Evolutionary conservation across 2,113 vertebrate genomes (phyloP).

Genomic region (Tauraco erythrolophus): DNA sequence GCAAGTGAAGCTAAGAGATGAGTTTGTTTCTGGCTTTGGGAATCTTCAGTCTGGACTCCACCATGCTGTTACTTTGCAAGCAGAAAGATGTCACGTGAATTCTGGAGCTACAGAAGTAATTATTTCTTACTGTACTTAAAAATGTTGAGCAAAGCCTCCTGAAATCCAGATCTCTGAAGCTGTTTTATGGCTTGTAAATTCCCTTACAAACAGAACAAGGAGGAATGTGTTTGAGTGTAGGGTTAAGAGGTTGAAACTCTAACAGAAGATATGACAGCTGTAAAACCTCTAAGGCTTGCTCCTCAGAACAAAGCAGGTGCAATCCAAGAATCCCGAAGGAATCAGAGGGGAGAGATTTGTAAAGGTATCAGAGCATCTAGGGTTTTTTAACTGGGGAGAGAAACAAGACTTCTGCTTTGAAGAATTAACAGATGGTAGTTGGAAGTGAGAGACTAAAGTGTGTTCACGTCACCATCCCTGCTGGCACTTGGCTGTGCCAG

Average conservation of each 20-base stretch:
- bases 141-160: not conserved
- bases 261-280: not conserved
- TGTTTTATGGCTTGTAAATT: not conserved
- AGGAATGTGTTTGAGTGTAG: not conserved
- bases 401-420: not conserved
- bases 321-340: not conserved
- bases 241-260: not conserved
- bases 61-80: not conserved
- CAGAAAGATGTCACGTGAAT: not conserved
- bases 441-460: not conserved
- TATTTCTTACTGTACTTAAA: not conserved
- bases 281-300: not conserved
- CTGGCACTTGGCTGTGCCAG: not conserved
- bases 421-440: not conserved
- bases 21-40: not conserved
- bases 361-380: no score
- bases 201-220: not conserved
- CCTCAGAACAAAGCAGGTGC: not conserved
- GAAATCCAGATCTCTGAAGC: not conserved
- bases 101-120: not conserved
- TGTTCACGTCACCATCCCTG: accelerated
- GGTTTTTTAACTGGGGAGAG: not conserved
- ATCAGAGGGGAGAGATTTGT: not conserved
- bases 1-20: not conserved
- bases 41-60: not conserved